Evolutionary conservation across 2,888 invertebrate genomes (phyloP).

Genomic region (Xylota segnis): DNA sequence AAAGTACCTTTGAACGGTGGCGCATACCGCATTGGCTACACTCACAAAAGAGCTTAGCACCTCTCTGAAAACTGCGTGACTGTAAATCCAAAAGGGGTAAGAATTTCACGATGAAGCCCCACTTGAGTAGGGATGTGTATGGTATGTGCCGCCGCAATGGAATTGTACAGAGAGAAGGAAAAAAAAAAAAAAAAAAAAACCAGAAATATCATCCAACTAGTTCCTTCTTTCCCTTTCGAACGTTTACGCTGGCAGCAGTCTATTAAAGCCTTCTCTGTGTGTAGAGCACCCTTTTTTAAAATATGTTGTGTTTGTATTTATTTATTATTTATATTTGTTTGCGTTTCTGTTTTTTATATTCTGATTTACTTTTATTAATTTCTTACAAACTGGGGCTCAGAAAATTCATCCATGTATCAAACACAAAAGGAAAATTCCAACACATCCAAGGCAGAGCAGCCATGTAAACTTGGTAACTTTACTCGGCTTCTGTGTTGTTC

Average conservation of each 20-base stretch:
- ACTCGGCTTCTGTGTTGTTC: not conserved
- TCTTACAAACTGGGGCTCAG: conserved; percentile 30
- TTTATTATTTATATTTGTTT: conserved; percentile 31
- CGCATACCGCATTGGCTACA: conserved; percentile 42
- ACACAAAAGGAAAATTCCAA: conserved; percentile 32
- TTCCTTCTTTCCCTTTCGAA: conserved; percentile 12
- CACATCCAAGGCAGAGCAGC: conserved; percentile 21
- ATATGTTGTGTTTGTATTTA: conserved; percentile 30
- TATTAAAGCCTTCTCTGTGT: conserved; percentile 3
- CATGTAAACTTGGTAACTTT: conserved; percentile 20
- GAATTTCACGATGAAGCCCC: conserved; percentile 33
- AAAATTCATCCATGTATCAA: not conserved
- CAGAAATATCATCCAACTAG: not conserved
- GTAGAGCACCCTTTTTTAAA: not conserved
- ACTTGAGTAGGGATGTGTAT: conserved; percentile 8
- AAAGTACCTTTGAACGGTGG: too few species aligned
- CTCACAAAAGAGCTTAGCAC: conserved; percentile 21
- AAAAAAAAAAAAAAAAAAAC: not conserved
- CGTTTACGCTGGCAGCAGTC: not conserved
- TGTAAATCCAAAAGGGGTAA: conserved; percentile 33
- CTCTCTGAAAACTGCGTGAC: conserved; percentile 12
- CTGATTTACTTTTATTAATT: conserved; percentile 18
- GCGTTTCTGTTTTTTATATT: not conserved
- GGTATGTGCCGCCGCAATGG: conserved; percentile 6
- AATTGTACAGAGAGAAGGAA: not conserved